phyloP scores from a whole-genome alignment of 2,113 vertebrate species.

The Cephalopterus ornatus region DNA sequence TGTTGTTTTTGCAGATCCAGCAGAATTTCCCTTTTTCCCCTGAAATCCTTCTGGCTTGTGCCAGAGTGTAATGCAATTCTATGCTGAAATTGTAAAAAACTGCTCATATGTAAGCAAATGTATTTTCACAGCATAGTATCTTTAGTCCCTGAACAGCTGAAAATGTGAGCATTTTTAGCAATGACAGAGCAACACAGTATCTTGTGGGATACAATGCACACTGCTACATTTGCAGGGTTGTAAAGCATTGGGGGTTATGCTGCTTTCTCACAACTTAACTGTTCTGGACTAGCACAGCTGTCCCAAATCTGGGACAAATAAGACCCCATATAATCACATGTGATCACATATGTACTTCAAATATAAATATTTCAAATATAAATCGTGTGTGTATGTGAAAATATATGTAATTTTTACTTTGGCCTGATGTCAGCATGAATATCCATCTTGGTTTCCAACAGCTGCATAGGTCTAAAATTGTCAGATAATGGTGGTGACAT shows the following conservation, averaged over 20 bases:
- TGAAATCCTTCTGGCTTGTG: background rate
- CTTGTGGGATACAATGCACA: background rate
- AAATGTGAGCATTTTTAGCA: background rate
- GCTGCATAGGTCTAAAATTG: conserved; percentile 2
- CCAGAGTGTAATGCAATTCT: fast-evolving
- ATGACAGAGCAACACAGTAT: background rate
- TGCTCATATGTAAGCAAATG: fast-evolving
- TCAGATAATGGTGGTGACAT: conserved; percentile 13
- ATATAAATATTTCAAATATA: background rate
- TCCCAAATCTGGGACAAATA: background rate
- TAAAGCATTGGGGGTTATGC: background rate
- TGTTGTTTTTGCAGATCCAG: background rate
- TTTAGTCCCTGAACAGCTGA: background rate
- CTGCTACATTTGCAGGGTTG: background rate
- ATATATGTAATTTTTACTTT: conserved; percentile 15
- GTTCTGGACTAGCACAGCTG: background rate
- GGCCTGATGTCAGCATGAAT: conserved; percentile 49
- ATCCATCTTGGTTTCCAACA: conserved; percentile 41
- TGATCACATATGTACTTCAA: background rate
- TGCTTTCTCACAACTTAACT: background rate
- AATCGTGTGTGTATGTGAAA: background rate
- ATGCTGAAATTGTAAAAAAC: background rate
- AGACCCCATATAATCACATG: background rate
- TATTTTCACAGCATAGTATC: background rate
- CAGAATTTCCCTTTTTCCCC: background rate